phyloP scores from a whole-genome alignment of 2,888 invertebrate genomes.

The Allygus modestus region DNA sequence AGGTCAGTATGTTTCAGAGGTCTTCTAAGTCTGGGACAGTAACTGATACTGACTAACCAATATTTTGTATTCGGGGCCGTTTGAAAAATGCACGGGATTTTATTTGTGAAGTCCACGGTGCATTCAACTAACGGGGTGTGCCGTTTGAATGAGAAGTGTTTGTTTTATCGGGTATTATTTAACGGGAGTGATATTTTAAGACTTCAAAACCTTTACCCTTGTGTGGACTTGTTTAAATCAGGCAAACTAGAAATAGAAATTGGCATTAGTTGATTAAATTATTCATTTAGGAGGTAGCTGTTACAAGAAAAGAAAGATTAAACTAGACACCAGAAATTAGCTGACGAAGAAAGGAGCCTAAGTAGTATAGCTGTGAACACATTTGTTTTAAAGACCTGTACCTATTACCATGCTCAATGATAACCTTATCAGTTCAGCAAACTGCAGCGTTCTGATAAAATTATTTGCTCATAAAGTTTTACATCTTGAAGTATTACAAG shows the following conservation, averaged over 20 bases:
- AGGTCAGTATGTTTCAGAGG: conserved; percentile 10
- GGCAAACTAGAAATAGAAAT: too few relatives aligned
- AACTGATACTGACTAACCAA: background rate
- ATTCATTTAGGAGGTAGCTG: too few relatives aligned
- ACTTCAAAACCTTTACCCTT: too few relatives aligned
- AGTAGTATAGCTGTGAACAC: background rate
- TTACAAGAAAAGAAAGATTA: too few relatives aligned
- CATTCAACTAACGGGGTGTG: background rate
- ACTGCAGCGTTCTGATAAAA: conserved; percentile 9
- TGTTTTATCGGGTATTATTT: background rate
- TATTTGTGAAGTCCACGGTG: background rate
- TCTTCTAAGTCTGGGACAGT: background rate
- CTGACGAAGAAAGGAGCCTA: background rate
- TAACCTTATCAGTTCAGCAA: conserved; percentile 28
- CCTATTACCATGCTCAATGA: conserved; percentile 1
- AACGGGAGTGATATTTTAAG: too few relatives aligned
- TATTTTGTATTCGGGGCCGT: background rate
- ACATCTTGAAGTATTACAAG: too few relatives aligned
- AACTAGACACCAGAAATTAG: background rate
- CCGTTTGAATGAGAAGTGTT: background rate
- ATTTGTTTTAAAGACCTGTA: background rate
- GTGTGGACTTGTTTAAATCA: too few relatives aligned
- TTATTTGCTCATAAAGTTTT: background rate
- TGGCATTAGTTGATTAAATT: background rate
- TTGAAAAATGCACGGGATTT: background rate